Percentiles rank a stretch among this genome's conserved stretches.
These are phyloP conservation scores for Eolophus roseicapilla DNA, from an alignment of 2,113 vertebrate species.

Conservation along the genomic window DNA sequence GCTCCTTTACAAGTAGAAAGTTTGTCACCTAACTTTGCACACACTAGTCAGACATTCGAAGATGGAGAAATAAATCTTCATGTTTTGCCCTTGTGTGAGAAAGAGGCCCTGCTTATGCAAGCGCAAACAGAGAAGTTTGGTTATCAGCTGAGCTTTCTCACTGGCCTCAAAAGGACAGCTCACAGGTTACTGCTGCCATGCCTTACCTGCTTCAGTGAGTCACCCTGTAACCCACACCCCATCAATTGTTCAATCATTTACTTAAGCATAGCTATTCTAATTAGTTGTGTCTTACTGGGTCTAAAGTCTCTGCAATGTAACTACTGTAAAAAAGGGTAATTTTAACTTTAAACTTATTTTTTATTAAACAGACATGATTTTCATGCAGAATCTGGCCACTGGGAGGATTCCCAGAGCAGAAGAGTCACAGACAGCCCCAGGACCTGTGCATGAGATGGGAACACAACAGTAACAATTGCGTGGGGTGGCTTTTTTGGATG, in stretches of 20 bases:
- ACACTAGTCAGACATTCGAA: neutral
- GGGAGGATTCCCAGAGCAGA: neutral
- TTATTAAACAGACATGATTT: neutral
- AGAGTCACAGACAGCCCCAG: neutral
- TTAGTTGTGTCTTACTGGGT: neutral
- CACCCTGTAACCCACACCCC: neutral
- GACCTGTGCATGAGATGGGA: neutral
- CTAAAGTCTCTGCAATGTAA: neutral
- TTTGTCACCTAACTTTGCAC: neutral
- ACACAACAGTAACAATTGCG: neutral
- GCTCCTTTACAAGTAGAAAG: neutral
- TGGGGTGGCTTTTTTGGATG: neutral
- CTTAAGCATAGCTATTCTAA: neutral
- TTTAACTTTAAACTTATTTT: neutral
- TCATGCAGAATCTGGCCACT: neutral
- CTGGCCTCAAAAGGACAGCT: neutral
- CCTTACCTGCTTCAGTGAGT: neutral
- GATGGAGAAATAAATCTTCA: neutral
- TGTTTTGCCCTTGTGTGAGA: neutral
- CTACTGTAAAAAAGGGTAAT: neutral
- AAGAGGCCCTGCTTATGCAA: neutral
- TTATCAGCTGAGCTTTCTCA: neutral
- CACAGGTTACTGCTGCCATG: neutral
- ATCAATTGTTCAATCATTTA: accelerated
- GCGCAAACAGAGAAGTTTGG: neutral